A percentile compares a stretch with the other conserved stretches of the same genome.
phyloP scores from a whole-genome alignment of 2,797 vertebrate species.

The Tachyglossus aculeatus region DNA sequence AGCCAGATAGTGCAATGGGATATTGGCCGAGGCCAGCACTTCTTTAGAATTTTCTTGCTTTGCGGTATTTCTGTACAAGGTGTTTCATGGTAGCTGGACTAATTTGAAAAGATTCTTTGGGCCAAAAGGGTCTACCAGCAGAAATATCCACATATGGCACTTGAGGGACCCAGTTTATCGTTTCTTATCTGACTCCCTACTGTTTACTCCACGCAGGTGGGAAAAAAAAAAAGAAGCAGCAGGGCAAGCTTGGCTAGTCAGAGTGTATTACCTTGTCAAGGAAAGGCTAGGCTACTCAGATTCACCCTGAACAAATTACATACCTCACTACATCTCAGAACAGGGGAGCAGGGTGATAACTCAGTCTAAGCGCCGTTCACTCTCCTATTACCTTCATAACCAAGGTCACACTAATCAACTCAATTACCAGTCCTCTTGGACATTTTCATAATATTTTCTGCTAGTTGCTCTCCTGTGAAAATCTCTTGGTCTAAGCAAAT shows the following conservation, averaged over 20 bases:
- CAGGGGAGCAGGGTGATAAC: constrained; percentile 83
- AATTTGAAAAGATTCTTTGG: neutral
- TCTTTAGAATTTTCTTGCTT: no score
- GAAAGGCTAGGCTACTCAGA: constrained; percentile 71
- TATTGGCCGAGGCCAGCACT: no score
- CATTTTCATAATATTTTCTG: constrained; percentile 99
- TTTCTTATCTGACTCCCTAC: constrained; percentile 61
- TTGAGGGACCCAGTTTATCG: constrained; percentile 36
- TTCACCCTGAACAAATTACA: constrained; percentile 83
- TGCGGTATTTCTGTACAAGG: no score
- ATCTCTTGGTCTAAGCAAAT: constrained; percentile 97
- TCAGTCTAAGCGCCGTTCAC: constrained; percentile 85
- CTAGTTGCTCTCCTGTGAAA: constrained; percentile 99
- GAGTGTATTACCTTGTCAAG: constrained; percentile 79
- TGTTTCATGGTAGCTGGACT: no score
- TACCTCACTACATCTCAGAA: constrained; percentile 68
- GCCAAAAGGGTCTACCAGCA: constrained; percentile 24
- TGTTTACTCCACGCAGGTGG: constrained; percentile 69
- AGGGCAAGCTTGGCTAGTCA: constrained; percentile 79
- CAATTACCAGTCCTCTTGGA: constrained; percentile 94
- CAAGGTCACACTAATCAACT: constrained; percentile 99
- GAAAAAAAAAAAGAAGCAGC: constrained; percentile 63
- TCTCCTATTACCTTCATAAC: constrained; percentile 89
- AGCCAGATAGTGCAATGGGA: no score
- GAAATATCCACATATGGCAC: constrained; percentile 17